Conservation (phyloP, 2,888 invertebrate species). For the Cerceris ruficornis region DNA sequence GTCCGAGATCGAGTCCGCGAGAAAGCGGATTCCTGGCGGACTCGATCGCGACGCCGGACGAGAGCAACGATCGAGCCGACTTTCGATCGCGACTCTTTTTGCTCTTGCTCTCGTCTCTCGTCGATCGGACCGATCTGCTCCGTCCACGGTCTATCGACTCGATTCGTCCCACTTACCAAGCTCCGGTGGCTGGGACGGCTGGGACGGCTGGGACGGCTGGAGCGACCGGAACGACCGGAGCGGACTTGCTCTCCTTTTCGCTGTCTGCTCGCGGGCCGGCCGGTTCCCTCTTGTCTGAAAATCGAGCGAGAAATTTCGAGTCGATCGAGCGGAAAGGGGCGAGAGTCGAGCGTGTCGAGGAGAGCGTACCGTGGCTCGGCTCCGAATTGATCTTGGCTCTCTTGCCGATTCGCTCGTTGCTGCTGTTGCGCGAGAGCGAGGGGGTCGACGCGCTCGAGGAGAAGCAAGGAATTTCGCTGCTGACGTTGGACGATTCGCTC, state of each 20-base stretch:
- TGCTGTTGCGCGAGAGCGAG: constrained; percentile 83
- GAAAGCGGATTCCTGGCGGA: neutral
- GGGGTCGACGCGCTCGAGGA: constrained; percentile 81
- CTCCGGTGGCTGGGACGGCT: constrained; percentile 54
- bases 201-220: too few relatives aligned
- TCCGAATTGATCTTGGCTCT: constrained; percentile 70
- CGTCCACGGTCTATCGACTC: constrained; percentile 19
- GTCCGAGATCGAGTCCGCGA: neutral
- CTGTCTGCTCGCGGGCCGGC: constrained; percentile 72
- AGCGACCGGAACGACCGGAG: constrained; percentile 27
- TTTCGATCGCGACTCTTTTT: constrained; percentile 64
- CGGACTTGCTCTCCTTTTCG: constrained; percentile 75
- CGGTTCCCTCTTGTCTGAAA: constrained; percentile 75
- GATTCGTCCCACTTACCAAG: constrained; percentile 75
- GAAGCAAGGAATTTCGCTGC: constrained; percentile 78
- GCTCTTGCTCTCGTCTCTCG: constrained; percentile 6
- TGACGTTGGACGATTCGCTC: constrained; percentile 79
- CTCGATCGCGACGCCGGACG: neutral
- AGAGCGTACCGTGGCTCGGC: constrained; percentile 50
- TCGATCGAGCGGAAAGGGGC: neutral
- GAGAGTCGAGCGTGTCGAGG: neutral
- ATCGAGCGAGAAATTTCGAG: constrained; percentile 15
- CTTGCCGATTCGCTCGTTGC: constrained; percentile 76
- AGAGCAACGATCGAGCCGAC: constrained; percentile 48
- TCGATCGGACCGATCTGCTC: too few relatives aligned